A percentile compares a stretch with the other conserved stretches of the same genome.
These are phyloP conservation scores for Isoperla grammatica DNA, from an alignment of 2,888 invertebrate genomes.

Conservation along the genomic window DNA sequence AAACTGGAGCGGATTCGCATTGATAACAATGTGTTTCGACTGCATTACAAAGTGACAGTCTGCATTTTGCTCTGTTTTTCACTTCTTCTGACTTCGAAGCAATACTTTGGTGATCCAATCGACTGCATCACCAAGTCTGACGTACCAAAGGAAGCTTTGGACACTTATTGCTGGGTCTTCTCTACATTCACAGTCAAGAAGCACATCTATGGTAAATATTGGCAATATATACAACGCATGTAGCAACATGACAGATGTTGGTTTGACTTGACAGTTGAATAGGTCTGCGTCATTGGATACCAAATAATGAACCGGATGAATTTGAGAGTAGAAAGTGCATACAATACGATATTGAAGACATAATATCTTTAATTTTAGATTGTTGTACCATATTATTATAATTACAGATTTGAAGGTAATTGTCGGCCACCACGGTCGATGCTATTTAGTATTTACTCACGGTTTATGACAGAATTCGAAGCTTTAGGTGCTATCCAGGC, in stretches of 20 bases:
- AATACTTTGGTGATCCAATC: conserved; percentile 82
- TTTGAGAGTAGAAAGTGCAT: no score
- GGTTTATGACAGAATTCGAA: no score
- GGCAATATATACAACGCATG: conserved; percentile 10
- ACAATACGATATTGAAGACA: no score
- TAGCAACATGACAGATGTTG: not conserved
- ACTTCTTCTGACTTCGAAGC: conserved; percentile 68
- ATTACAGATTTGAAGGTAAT: no score
- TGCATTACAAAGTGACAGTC: conserved; percentile 69
- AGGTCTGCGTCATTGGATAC: no score
- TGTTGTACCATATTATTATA: conserved; percentile 10
- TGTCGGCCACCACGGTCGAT: no score
- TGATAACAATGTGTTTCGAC: conserved; percentile 69
- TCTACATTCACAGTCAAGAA: conserved; percentile 58
- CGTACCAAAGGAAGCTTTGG: conserved; percentile 54
- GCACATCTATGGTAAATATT: conserved; percentile 42
- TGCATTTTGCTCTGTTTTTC: conserved; percentile 67
- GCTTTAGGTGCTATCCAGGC: no score
- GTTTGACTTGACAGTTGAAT: not conserved
- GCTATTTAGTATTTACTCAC: no score
- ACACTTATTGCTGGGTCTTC: conserved; percentile 75
- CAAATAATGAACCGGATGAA: no score
- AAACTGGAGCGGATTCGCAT: conserved; percentile 62
- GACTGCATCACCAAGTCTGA: conserved; percentile 51
- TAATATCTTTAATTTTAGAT: no score